Conservation (phyloP, 2,113 vertebrate species). For the Pluvianellus socialis region DNA sequence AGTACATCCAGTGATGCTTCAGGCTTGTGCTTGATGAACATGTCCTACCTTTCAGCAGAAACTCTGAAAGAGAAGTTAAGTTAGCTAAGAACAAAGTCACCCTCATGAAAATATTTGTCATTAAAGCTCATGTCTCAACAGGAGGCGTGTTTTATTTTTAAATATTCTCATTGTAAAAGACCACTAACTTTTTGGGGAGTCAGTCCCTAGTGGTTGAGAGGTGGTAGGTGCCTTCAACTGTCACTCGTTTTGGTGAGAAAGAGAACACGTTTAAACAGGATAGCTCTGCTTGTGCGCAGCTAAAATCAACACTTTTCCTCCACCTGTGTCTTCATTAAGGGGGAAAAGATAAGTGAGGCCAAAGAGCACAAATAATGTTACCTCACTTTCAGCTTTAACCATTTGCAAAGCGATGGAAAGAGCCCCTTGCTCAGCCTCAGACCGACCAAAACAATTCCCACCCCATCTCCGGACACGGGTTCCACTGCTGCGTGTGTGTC, state of each 20-base stretch:
- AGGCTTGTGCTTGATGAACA: conserved; percentile 56
- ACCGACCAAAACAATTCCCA: not conserved
- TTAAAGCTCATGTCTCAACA: not conserved
- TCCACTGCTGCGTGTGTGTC: not conserved
- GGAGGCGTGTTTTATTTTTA: not conserved
- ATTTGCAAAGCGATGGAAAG: not conserved
- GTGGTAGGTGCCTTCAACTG: not conserved
- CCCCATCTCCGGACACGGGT: not conserved
- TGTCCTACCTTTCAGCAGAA: conserved; percentile 58
- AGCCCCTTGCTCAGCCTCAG: not conserved
- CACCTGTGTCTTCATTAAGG: not conserved
- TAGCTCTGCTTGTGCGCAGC: not conserved
- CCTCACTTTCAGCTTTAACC: conserved; percentile 1
- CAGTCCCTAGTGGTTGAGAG: not conserved
- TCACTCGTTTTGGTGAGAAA: not conserved
- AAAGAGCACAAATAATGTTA: not conserved
- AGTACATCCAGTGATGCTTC: conserved; percentile 72
- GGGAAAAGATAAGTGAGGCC: not conserved
- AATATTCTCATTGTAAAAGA: not conserved
- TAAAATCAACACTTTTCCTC: not conserved
- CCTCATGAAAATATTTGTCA: conserved; percentile 20
- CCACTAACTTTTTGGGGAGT: not conserved
- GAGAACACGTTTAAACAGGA: not conserved
- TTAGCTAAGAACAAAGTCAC: conserved; percentile 37
- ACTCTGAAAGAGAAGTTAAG: conserved; percentile 54